Percentiles rank a stretch among this genome's conserved stretches.
phyloP scores from a whole-genome alignment of 2,797 vertebrate species.

The Eulemur rubriventer region DNA sequence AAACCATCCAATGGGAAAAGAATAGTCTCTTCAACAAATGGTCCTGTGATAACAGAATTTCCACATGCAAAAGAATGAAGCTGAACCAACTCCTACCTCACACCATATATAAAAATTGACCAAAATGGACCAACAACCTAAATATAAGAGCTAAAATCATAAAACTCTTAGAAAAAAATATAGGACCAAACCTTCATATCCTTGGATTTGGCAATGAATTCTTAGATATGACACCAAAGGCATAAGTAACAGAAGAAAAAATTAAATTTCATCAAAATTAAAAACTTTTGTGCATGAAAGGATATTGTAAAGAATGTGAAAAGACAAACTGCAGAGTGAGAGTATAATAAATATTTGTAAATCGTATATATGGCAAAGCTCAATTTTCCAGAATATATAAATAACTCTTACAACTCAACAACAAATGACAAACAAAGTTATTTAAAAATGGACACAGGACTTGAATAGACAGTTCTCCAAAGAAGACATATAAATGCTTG shows the following conservation, averaged over 20 bases:
- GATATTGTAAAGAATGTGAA: neutral
- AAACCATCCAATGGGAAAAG: neutral
- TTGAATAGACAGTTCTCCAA: neutral
- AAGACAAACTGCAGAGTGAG: neutral
- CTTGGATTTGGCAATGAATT: too few species aligned
- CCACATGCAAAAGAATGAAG: neutral
- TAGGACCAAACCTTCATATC: neutral
- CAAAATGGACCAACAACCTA: neutral
- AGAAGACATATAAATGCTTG: neutral
- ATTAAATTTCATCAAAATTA: neutral
- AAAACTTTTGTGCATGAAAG: neutral
- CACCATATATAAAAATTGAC: neutral
- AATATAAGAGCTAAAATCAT: neutral
- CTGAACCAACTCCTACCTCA: neutral
- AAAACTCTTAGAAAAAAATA: neutral
- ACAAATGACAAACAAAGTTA: neutral
- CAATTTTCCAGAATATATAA: neutral
- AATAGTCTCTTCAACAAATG: neutral
- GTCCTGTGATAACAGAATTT: neutral
- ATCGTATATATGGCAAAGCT: neutral
- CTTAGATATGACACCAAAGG: neutral
- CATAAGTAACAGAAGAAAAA: neutral
- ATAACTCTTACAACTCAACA: neutral
- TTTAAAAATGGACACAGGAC: neutral
- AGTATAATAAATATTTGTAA: neutral